Evolutionary conservation across 1,140 invertebrate genomes (phyloP).

Genomic region (Hylaeus anthracinus): DNA sequence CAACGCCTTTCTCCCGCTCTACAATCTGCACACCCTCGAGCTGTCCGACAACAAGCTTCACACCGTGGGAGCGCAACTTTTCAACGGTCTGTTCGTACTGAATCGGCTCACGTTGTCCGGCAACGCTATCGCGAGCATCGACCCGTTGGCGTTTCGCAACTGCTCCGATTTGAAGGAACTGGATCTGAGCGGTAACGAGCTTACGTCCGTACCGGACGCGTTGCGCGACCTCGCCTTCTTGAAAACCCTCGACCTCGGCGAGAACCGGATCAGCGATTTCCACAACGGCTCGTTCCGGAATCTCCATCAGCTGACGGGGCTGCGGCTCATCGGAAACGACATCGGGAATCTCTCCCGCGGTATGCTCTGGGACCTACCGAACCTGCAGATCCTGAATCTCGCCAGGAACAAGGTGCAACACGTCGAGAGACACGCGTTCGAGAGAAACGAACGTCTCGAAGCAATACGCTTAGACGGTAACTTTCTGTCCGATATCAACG

Average conservation of each 20-base stretch:
- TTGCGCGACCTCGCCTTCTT: constrained; percentile 90
- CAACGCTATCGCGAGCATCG: constrained; percentile 90
- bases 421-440: constrained; percentile 91
- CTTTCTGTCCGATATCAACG: constrained; percentile 92
- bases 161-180: constrained; percentile 94
- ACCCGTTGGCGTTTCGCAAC: constrained; percentile 93
- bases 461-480: constrained; percentile 93
- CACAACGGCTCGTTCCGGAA: constrained; percentile 91
- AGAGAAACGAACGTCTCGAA: constrained; percentile 88
- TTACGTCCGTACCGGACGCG: constrained; percentile 90
- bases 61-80: constrained; percentile 89
- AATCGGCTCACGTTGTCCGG: constrained; percentile 92
- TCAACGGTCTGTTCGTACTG: constrained; percentile 92
- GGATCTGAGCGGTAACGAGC: constrained; percentile 92
- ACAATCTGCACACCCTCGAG: constrained; percentile 93
- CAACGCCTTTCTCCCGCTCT: constrained; percentile 91
- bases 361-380: constrained; percentile 92
- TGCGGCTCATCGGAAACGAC: constrained; percentile 92
- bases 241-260: constrained; percentile 92
- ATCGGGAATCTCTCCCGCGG: constrained; percentile 91
- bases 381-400: constrained; percentile 91
- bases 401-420: constrained; percentile 93
- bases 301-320: constrained; percentile 90
- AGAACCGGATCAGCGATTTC: constrained; percentile 91
- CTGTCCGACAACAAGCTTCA: constrained; percentile 92